Conservation (phyloP, 2,888 invertebrate genomes). For the Dione vanillae region DNA sequence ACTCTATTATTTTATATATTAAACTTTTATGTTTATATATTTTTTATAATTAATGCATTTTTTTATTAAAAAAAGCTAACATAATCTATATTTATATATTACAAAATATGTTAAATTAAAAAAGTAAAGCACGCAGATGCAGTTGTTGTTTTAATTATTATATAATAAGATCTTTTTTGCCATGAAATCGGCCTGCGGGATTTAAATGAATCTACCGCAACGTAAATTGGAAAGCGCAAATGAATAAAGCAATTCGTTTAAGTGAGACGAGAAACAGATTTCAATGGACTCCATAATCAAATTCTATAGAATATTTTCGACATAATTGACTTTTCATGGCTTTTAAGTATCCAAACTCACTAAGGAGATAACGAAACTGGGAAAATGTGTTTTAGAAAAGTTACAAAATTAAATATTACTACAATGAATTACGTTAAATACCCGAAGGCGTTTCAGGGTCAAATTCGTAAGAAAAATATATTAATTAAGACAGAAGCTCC, state of each 20-base stretch:
- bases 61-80: too few species aligned
- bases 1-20: neutral
- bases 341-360: slow-evolving; percentile 13
- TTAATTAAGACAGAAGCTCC: neutral
- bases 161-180: neutral
- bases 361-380: neutral
- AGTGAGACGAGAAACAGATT: slow-evolving; percentile 17
- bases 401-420: neutral
- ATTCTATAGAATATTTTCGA: slow-evolving; percentile 6
- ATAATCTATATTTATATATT: too few species aligned
- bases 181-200: slow-evolving; percentile 7
- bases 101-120: too few species aligned
- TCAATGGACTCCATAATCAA: slow-evolving; percentile 17
- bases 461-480: neutral
- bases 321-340: slow-evolving; percentile 11
- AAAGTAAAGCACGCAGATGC: too few species aligned
- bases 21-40: too few species aligned
- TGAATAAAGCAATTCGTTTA: slow-evolving; percentile 24
- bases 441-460: neutral
- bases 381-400: slow-evolving; percentile 5
- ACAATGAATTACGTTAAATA: slow-evolving; percentile 11
- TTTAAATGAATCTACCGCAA: slow-evolving; percentile 22
- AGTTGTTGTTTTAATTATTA: neutral
- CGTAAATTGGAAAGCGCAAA: slow-evolving; percentile 21
- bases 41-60: too few species aligned